Conservation (phyloP, 2,888 invertebrate species). For the Dicycla oo region DNA sequence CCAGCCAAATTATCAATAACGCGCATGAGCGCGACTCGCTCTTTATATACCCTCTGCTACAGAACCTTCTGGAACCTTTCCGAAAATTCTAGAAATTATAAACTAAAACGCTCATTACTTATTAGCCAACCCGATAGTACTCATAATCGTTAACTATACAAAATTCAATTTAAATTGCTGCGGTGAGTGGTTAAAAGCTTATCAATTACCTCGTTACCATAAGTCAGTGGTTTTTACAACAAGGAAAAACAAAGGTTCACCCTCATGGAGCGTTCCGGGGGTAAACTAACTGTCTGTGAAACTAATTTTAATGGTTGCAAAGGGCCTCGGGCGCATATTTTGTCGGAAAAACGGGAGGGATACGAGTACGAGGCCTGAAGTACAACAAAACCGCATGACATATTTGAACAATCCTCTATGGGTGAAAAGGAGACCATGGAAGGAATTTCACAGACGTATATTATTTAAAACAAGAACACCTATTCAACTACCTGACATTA, state of each 20-base stretch:
- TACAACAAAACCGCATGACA: slow-evolving; percentile 25
- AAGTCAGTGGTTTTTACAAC: slow-evolving; percentile 44
- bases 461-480: not conserved
- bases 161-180: slow-evolving; percentile 1
- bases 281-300: slow-evolving; percentile 76
- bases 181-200: slow-evolving; percentile 29
- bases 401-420: slow-evolving; percentile 31
- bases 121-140: no score
- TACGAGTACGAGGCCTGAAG: not conserved
- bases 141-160: not conserved
- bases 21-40: no score
- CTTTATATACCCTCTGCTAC: no score
- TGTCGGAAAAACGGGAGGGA: slow-evolving; percentile 53
- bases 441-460: slow-evolving; percentile 9
- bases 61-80: no score
- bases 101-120: no score
- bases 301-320: slow-evolving; percentile 78
- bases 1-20: no score
- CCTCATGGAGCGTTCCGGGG: slow-evolving; percentile 64
- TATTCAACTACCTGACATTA: not conserved
- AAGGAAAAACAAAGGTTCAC: slow-evolving; percentile 60
- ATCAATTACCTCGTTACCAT: slow-evolving; percentile 51
- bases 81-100: no score
- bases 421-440: not conserved
- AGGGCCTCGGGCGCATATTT: slow-evolving; percentile 63